These are phyloP conservation scores for Trachurus trachurus DNA, from an alignment of 2,797 vertebrate species.

Conservation along the genomic window DNA sequence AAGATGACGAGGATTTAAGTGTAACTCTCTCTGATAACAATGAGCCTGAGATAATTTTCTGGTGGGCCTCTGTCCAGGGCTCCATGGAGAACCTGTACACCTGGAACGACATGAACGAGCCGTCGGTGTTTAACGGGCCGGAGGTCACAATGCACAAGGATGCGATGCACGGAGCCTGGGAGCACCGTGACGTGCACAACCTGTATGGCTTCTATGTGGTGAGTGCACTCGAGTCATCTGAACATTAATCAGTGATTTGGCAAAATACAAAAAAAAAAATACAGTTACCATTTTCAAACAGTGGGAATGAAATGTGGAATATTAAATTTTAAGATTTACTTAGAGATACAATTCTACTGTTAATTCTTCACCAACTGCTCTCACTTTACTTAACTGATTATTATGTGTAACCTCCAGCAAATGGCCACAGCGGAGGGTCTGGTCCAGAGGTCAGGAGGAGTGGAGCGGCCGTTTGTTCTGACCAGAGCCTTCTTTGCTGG, in stretches of 20 bases:
- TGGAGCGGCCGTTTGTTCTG: slow-evolving; percentile 92
- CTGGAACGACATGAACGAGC: slow-evolving; percentile 98
- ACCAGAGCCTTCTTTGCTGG: slow-evolving; percentile 93
- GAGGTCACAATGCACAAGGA: slow-evolving; percentile 98
- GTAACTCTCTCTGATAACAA: neutral
- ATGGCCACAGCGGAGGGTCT: slow-evolving; percentile 92
- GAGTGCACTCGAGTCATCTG: slow-evolving; percentile 48
- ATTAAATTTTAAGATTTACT: neutral
- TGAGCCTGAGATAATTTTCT: neutral
- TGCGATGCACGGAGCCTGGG: slow-evolving; percentile 90
- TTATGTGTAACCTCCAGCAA: slow-evolving; percentile 83
- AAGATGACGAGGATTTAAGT: neutral
- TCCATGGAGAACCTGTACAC: slow-evolving; percentile 90
- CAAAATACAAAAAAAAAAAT: neutral
- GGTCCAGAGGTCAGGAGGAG: slow-evolving; percentile 90
- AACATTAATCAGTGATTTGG: neutral
- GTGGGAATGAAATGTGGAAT: neutral
- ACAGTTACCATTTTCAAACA: neutral
- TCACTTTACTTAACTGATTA: slow-evolving; percentile 4
- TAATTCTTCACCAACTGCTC: neutral
- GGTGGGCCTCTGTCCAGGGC: slow-evolving; percentile 80
- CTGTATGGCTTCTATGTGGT: slow-evolving; percentile 96
- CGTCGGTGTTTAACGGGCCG: slow-evolving; percentile 94
- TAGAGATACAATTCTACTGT: neutral
- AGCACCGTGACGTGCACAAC: slow-evolving; percentile 94